Conservation (phyloP, 2,797 vertebrate species). For the Neosilurus mollespiculum region DNA sequence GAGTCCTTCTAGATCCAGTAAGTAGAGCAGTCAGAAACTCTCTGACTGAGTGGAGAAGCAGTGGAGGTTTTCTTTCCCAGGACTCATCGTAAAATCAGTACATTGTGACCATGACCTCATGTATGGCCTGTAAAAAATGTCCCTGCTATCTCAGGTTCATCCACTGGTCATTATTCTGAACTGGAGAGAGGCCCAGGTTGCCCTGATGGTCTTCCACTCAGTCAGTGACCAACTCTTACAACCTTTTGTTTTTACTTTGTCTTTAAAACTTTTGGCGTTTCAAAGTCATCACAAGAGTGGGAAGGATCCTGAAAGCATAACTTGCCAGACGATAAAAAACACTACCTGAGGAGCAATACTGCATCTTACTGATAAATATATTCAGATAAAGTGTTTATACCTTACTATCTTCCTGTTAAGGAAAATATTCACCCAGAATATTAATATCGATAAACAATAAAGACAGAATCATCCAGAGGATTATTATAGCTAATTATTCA, state of each 20-base stretch:
- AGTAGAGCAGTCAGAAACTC: background rate
- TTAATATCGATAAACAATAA: background rate
- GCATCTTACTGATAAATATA: background rate
- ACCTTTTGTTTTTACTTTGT: background rate
- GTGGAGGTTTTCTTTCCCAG: background rate
- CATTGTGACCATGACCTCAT: background rate
- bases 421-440: background rate
- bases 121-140: background rate
- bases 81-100: background rate
- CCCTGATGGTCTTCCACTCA: background rate
- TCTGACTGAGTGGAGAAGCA: background rate
- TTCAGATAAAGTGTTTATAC: too few species aligned
- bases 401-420: background rate
- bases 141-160: background rate
- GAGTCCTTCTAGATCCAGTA: background rate
- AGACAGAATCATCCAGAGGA: background rate
- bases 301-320: too few species aligned
- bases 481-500: too few species aligned
- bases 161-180: background rate
- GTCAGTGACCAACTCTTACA: background rate
- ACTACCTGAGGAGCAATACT: background rate
- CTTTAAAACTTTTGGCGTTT: background rate
- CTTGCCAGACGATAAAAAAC: too few species aligned
- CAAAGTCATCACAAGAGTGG: background rate
- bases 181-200: background rate